Evolutionary conservation across 2,113 vertebrate genomes (phyloP).

Genomic region (Scophthalmus maximus): DNA sequence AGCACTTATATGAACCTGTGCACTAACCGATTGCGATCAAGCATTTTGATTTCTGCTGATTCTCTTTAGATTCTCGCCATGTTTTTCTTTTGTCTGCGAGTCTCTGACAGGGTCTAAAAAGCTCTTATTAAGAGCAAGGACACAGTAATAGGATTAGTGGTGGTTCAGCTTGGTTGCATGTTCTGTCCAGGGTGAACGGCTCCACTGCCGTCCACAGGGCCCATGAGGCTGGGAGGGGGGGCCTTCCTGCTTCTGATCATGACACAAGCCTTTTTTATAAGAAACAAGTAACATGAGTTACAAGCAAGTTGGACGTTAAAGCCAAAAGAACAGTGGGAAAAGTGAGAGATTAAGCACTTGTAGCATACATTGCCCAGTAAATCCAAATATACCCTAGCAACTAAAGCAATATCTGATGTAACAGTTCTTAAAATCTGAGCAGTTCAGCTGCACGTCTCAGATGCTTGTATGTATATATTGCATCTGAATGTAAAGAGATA

Average conservation of each 20-base stretch:
- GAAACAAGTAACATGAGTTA: background rate
- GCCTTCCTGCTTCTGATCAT: background rate
- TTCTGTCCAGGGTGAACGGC: conserved; percentile 52
- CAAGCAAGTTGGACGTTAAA: no score
- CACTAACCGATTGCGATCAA: conserved; percentile 11
- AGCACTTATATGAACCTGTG: background rate
- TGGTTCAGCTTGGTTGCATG: conserved; percentile 81
- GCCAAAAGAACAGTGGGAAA: no score
- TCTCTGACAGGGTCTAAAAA: conserved; percentile 77
- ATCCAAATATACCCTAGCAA: background rate
- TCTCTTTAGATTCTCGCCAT: conserved; percentile 37
- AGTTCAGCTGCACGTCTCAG: background rate
- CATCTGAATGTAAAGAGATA: conserved; percentile 40
- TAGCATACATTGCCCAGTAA: no score
- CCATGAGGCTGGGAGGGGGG: background rate
- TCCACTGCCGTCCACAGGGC: conserved; percentile 22
- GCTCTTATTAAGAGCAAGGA: conserved; percentile 79
- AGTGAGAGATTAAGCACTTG: no score
- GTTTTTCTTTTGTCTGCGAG: conserved; percentile 62
- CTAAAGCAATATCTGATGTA: background rate
- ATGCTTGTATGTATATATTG: conserved; percentile 1
- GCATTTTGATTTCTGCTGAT: conserved; percentile 21
- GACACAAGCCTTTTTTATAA: conserved; percentile 13
- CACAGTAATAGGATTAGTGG: conserved; percentile 84
- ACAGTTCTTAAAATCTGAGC: background rate